Conservation (phyloP, 2,797 vertebrate species). For the Linurgus olivaceus region DNA sequence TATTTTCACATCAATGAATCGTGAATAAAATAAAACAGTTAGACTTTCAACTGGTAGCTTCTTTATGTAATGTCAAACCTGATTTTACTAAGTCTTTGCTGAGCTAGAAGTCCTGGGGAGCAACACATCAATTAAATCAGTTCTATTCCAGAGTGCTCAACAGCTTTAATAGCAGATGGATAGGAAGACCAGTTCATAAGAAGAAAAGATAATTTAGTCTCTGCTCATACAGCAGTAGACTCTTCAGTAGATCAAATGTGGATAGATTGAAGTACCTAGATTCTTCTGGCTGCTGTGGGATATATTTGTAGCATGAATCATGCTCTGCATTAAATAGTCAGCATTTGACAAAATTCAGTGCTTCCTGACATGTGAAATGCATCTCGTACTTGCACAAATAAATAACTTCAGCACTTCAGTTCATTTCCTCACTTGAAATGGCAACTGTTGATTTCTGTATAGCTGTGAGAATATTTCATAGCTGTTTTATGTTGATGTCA, state of each 20-base stretch:
- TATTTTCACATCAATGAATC: not conserved
- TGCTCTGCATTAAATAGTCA: not conserved
- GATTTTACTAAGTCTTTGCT: not conserved
- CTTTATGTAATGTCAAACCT: not conserved
- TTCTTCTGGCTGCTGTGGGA: not conserved
- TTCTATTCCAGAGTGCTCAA: not conserved
- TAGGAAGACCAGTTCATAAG: not conserved
- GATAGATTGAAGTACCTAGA: not conserved
- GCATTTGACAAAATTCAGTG: not conserved
- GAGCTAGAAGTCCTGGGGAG: not conserved
- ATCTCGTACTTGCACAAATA: not conserved
- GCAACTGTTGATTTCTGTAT: not conserved
- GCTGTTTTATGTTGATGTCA: not conserved
- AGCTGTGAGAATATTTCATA: not conserved
- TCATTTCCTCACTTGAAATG: not conserved
- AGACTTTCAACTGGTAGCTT: not conserved
- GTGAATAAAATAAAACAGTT: not conserved
- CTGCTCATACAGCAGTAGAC: not conserved
- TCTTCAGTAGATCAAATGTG: not conserved
- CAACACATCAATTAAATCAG: not conserved
- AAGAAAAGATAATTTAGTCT: not conserved
- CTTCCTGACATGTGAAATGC: not conserved
- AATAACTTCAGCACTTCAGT: not conserved
- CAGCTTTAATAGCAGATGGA: not conserved
- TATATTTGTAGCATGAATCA: not conserved